Conservation (phyloP, 2,888 invertebrate genomes). For the Drosophila ustulata region DNA sequence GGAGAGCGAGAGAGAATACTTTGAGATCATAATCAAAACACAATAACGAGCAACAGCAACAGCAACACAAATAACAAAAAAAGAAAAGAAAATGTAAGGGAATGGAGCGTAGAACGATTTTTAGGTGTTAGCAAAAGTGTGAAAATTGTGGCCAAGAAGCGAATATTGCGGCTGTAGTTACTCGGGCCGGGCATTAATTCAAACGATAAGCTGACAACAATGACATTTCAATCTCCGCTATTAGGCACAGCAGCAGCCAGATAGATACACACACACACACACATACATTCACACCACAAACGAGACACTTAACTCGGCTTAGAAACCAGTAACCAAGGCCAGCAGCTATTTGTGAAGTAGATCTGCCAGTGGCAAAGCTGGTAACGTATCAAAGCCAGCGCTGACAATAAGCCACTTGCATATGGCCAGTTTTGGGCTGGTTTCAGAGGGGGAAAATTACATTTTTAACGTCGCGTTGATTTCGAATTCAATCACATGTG, state of each 20-base stretch:
- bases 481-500: background rate
- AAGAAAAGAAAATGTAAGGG: slow-evolving; percentile 7
- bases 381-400: slow-evolving; percentile 37
- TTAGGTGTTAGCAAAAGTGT: slow-evolving; percentile 40
- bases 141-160: slow-evolving; percentile 30
- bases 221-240: slow-evolving; percentile 76
- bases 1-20: background rate
- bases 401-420: slow-evolving; percentile 36
- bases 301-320: slow-evolving; percentile 52
- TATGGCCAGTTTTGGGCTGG: slow-evolving; percentile 20
- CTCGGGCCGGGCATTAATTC: slow-evolving; percentile 50
- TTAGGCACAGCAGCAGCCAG: slow-evolving; percentile 40
- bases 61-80: slow-evolving; percentile 19
- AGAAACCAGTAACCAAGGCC: slow-evolving; percentile 78
- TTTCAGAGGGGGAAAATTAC: slow-evolving; percentile 16
- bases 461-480: background rate
- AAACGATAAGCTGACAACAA: slow-evolving; percentile 72
- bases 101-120: slow-evolving; percentile 32
- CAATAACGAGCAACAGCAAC: slow-evolving; percentile 28
- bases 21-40: slow-evolving; percentile 20
- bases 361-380: slow-evolving; percentile 42
- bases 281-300: slow-evolving; percentile 31
- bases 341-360: slow-evolving; percentile 60
- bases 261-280: slow-evolving; percentile 18
- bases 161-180: slow-evolving; percentile 16